Conservation (phyloP, 2,797 vertebrate genomes). For the Iguana delicatissima region DNA sequence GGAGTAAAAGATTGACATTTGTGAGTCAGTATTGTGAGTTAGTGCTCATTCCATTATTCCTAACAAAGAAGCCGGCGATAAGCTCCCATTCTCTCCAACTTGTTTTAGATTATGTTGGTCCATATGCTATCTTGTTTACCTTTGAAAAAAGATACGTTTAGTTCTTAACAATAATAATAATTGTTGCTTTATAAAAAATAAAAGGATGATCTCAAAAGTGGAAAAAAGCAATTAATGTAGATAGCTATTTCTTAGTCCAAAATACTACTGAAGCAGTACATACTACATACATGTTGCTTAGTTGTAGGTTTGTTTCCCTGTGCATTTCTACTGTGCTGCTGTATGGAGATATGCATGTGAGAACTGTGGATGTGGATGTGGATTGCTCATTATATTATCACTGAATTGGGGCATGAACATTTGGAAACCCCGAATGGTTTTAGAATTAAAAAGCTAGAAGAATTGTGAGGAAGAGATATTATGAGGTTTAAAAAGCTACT, state of each 20-base stretch:
- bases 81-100: not conserved
- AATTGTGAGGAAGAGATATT: not conserved
- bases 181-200: not conserved
- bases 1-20: not conserved
- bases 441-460: constrained; percentile 26
- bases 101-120: not conserved
- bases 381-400: not conserved
- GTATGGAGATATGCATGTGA: not conserved
- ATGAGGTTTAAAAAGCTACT: not conserved
- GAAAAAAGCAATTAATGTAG: not conserved
- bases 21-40: not conserved
- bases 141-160: not conserved
- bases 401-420: not conserved
- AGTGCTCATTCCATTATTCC: not conserved
- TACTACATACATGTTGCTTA: not conserved
- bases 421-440: constrained; percentile 13
- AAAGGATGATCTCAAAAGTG: not conserved
- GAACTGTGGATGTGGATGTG: not conserved
- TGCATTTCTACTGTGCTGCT: not conserved
- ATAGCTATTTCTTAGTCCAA: not conserved
- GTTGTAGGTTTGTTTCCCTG: not conserved
- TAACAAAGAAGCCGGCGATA: not conserved
- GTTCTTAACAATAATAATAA: not conserved
- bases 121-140: not conserved
- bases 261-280: not conserved